A percentile compares a stretch with the other conserved stretches of the same genome.
These are phyloP conservation scores for Temnopleurus reevesii DNA, from an alignment of 53 echinoderm and acorn worm species.

Conservation along the genomic window DNA sequence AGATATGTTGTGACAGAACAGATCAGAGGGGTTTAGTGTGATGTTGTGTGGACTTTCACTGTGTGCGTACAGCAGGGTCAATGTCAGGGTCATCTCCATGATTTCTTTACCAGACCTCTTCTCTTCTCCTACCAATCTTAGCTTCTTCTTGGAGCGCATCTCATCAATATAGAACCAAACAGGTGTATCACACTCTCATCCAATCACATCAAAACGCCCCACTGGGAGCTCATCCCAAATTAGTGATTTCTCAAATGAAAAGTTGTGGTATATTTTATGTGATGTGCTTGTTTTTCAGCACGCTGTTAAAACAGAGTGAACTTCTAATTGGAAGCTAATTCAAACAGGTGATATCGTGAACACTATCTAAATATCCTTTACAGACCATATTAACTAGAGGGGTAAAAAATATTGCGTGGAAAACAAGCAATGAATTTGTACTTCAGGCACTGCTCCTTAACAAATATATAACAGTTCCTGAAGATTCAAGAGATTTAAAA, in stretches of 20 bases:
- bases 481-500: too few species aligned
- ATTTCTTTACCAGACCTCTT: constrained; percentile 34
- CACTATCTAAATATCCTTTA: too few species aligned
- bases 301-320: too few species aligned
- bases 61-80: constrained; percentile 42
- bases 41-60: constrained; percentile 15
- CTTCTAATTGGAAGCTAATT: too few species aligned
- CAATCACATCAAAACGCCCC: neutral
- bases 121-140: neutral
- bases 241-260: neutral
- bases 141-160: neutral
- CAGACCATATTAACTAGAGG: too few species aligned
- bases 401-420: too few species aligned
- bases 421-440: too few species aligned
- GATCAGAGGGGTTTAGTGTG: neutral
- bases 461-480: too few species aligned
- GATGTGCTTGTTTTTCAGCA: neutral
- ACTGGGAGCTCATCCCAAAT: neutral
- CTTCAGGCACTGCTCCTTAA: too few species aligned
- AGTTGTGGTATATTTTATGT: neutral
- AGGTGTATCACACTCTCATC: neutral
- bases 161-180: neutral
- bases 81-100: constrained; percentile 16
- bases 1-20: constrained; percentile 17
- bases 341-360: too few species aligned